Conservation (phyloP, 1,140 invertebrate genomes). For the Scaptomyza graminum region DNA sequence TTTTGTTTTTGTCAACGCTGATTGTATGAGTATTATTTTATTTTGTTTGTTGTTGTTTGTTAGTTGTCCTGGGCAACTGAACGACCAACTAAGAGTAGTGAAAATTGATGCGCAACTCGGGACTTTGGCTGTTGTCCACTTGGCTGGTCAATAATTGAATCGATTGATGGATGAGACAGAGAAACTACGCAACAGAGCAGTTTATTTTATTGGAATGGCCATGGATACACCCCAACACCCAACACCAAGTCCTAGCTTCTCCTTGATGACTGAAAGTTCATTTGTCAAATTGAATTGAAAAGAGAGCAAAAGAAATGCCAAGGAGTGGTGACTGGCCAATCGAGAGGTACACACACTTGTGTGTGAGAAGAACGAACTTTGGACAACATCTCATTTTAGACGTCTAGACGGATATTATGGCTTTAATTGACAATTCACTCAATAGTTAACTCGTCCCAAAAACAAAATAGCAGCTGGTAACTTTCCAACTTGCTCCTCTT, state of each 20-base stretch:
- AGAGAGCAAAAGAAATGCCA: conserved; percentile 10
- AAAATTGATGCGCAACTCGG: conserved; percentile 69
- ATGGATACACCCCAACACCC: neutral
- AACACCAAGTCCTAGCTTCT: neutral
- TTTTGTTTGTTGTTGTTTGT: too few relatives aligned
- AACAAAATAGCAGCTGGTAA: neutral
- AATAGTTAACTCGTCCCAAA: neutral
- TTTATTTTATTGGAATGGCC: conserved; percentile 70
- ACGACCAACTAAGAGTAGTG: conserved; percentile 28
- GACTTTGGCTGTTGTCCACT: conserved; percentile 24
- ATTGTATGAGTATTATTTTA: conserved; percentile 49
- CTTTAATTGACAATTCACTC: conserved; percentile 56
- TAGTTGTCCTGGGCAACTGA: conserved; percentile 67
- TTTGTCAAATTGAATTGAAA: conserved; percentile 59
- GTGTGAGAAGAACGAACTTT: neutral
- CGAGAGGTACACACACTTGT: conserved; percentile 6
- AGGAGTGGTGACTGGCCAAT: conserved; percentile 34
- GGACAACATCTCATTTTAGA: conserved; percentile 17
- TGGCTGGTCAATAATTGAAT: conserved; percentile 51
- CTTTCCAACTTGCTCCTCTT: neutral
- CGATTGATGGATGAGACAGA: conserved; percentile 16
- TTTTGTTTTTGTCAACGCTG: conserved; percentile 32
- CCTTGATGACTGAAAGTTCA: conserved; percentile 41
- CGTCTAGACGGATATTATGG: conserved; percentile 61
- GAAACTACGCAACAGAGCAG: conserved; percentile 37